These are phyloP conservation scores for Eupsilia transversa DNA, from an alignment of 2,888 invertebrate genomes.

Conservation along the genomic window DNA sequence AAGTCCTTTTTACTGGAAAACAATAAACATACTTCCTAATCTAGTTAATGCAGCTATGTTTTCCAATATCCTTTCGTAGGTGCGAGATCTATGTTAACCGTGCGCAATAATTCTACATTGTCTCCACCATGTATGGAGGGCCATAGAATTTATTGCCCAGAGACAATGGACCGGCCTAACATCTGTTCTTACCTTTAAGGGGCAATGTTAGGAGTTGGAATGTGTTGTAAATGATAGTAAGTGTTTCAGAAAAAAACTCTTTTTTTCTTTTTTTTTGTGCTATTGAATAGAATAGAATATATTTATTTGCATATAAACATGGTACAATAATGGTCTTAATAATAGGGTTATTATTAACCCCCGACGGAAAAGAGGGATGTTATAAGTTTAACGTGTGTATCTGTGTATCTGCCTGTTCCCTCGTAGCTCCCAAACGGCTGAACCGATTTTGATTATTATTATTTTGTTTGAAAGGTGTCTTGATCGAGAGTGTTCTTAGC, in stretches of 20 bases:
- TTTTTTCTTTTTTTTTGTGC: no score
- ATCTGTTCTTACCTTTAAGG: conserved; percentile 66
- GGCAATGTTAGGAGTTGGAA: conserved; percentile 50
- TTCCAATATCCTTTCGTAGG: conserved; percentile 50
- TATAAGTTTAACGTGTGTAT: no score
- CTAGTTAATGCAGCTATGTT: conserved; percentile 58
- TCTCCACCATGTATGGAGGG: conserved; percentile 61
- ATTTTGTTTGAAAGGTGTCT: no score
- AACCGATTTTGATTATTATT: no score
- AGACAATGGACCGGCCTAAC: conserved; percentile 68
- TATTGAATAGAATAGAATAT: no score
- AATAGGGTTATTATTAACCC: no score
- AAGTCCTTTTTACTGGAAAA: conserved; percentile 31
- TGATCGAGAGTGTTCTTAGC: no score
- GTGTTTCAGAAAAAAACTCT: neutral
- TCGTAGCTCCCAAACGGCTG: no score
- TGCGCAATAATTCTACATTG: conserved; percentile 68
- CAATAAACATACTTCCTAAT: conserved; percentile 49
- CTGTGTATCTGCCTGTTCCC: no score
- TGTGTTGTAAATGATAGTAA: conserved; percentile 27
- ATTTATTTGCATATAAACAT: no score
- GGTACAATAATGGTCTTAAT: no score
- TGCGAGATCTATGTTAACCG: conserved; percentile 64
- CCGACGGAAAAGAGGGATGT: no score
- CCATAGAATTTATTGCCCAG: conserved; percentile 67